These are phyloP conservation scores for Myiotriccus ornatus DNA, from an alignment of 2,797 vertebrate genomes.

Conservation along the genomic window DNA sequence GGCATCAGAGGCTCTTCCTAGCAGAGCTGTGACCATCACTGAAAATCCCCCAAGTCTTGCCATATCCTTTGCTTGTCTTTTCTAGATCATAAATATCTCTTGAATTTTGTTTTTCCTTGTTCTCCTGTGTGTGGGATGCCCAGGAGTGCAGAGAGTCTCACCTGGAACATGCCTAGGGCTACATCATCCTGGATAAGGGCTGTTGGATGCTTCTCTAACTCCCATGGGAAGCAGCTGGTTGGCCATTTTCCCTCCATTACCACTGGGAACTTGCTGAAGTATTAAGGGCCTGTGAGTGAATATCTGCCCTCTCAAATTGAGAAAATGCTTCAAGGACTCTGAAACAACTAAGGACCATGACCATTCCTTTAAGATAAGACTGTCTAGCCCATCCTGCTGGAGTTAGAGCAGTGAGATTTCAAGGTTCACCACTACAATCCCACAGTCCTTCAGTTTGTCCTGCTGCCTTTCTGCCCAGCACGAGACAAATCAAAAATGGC, in stretches of 20 bases:
- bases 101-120: neutral
- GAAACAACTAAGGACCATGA: neutral
- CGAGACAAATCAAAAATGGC: neutral
- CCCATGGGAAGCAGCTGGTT: neutral
- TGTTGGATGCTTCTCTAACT: neutral
- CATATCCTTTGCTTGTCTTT: slow-evolving; percentile 5
- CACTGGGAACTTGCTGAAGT: neutral
- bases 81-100: neutral
- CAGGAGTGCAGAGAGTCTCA: neutral
- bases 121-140: neutral
- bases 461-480: neutral
- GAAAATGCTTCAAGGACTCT: neutral
- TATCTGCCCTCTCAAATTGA: neutral
- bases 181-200: neutral
- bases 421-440: neutral
- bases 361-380: neutral
- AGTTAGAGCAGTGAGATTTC: neutral
- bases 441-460: neutral
- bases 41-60: neutral
- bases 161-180: neutral
- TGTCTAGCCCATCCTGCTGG: neutral
- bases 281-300: neutral
- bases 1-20: neutral
- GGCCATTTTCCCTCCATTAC: neutral
- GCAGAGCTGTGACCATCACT: neutral